A percentile compares a stretch with the other conserved stretches of the same genome.
Evolutionary conservation across 2,888 invertebrate genomes (phyloP).

Genomic region (Myopa testacea): DNA sequence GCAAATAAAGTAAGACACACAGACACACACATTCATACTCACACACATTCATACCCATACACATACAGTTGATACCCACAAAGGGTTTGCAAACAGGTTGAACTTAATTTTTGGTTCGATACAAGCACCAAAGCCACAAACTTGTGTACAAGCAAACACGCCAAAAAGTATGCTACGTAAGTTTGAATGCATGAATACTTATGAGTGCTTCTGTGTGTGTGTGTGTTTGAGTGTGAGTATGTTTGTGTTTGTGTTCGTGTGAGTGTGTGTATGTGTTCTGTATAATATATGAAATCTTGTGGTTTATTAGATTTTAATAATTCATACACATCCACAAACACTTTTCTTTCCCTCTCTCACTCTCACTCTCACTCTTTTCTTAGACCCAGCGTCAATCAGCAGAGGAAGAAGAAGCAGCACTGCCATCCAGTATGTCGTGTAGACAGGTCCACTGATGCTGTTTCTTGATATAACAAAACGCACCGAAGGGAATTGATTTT

Average conservation of each 20-base stretch:
- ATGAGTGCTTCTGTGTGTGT: background rate
- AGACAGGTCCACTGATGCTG: constrained; percentile 7
- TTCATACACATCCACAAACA: constrained; percentile 53
- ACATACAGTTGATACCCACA: background rate
- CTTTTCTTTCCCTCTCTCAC: background rate
- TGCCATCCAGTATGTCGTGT: background rate
- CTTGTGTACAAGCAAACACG: constrained; percentile 29
- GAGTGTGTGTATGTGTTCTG: constrained; percentile 6
- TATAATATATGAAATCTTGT: constrained; percentile 62
- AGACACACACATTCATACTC: constrained; percentile 29
- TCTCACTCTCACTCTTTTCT: background rate
- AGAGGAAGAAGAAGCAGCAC: constrained; percentile 4
- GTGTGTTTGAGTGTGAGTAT: background rate
- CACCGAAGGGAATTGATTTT: constrained; percentile 64
- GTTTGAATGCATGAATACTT: background rate
- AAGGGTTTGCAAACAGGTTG: constrained; percentile 55
- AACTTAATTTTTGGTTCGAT: constrained; percentile 67
- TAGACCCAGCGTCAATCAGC: background rate
- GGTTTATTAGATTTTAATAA: constrained; percentile 68
- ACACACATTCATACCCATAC: constrained; percentile 27
- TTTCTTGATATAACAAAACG: constrained; percentile 34
- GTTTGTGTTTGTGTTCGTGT: background rate
- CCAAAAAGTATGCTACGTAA: constrained; percentile 53
- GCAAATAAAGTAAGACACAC: constrained; percentile 55
- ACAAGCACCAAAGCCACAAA: constrained; percentile 62